Percentiles rank a stretch among this genome's conserved stretches.
These are phyloP conservation scores for Troglohyphantes excavatus DNA, from an alignment of 2,888 invertebrate genomes.

Conservation along the genomic window DNA sequence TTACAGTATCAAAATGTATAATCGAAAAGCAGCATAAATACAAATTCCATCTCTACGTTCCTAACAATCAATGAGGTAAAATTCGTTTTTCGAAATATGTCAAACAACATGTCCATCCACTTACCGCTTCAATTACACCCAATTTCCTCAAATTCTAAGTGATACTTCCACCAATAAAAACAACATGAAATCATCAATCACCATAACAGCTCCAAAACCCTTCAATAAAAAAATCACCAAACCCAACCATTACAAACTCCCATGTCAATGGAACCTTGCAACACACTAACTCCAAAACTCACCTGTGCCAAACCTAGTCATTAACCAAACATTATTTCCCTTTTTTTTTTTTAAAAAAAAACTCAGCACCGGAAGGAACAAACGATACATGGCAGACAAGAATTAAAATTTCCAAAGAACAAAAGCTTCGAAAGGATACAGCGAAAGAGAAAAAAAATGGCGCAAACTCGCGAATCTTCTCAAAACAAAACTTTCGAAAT, in stretches of 20 bases:
- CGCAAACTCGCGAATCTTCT: background rate
- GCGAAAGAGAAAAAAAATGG: slow-evolving; percentile 11
- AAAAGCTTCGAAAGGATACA: slow-evolving; percentile 19
- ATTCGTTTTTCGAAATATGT: too few relatives aligned
- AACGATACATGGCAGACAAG: slow-evolving; percentile 42
- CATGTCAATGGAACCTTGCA: background rate
- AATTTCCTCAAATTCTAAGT: too few relatives aligned
- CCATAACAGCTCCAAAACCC: too few relatives aligned
- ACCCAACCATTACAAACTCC: background rate
- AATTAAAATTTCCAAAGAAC: slow-evolving; percentile 62
- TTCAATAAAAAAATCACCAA: background rate
- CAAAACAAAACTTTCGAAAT: slow-evolving; percentile 17
- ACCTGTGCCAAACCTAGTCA: slow-evolving; percentile 19
- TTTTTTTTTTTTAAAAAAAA: background rate
- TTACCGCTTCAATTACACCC: too few relatives aligned
- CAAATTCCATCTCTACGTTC: too few relatives aligned
- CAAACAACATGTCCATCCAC: too few relatives aligned
- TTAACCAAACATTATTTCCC: slow-evolving; percentile 5
- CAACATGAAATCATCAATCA: background rate
- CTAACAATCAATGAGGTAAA: too few relatives aligned
- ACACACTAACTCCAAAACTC: background rate
- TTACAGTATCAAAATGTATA: too few relatives aligned
- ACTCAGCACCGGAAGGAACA: background rate
- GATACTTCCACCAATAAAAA: background rate
- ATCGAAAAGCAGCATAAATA: too few relatives aligned